Conservation (phyloP, 2,113 vertebrate species). For the Spilogale gracilis region DNA sequence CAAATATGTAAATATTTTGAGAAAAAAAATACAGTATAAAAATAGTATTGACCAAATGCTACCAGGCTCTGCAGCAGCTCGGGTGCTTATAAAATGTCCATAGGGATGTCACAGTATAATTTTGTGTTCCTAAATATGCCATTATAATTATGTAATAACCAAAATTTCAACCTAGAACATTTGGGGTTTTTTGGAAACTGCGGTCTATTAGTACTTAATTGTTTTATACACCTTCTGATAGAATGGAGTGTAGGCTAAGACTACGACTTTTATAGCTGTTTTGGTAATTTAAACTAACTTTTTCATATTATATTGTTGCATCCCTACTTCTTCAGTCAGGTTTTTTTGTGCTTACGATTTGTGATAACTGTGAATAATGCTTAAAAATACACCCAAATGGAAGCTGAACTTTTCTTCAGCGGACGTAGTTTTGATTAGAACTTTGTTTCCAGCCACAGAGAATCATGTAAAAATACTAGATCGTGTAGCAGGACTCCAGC, state of each 20-base stretch:
- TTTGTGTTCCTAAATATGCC: constrained; percentile 78
- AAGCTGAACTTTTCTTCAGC: constrained; percentile 92
- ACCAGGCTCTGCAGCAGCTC: constrained; percentile 97
- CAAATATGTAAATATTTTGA: constrained; percentile 97
- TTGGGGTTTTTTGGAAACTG: constrained; percentile 82
- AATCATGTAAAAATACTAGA: constrained; percentile 86
- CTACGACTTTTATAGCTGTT: constrained; percentile 86
- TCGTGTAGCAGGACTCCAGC: constrained; percentile 81
- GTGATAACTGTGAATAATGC: constrained; percentile 98
- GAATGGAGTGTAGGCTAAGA: constrained; percentile 69
- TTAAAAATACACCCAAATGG: constrained; percentile 91
- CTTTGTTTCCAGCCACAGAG: constrained; percentile 86
- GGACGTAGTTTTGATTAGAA: constrained; percentile 89
- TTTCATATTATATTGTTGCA: constrained; percentile 92
- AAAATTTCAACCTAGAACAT: constrained; percentile 86
- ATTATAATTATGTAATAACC: constrained; percentile 82
- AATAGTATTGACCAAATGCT: constrained; percentile 99
- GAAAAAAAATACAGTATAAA: constrained; percentile 89
- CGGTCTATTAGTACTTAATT: constrained; percentile 76
- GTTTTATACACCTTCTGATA: constrained; percentile 84
- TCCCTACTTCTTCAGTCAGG: constrained; percentile 92
- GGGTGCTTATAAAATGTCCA: constrained; percentile 92
- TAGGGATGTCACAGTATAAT: constrained; percentile 94
- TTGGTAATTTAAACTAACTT: constrained; percentile 85
- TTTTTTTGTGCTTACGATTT: constrained; percentile 94